Evolutionary conservation across 2,888 invertebrate species (phyloP).

Genomic region (Mimumesa dahlbomi): DNA sequence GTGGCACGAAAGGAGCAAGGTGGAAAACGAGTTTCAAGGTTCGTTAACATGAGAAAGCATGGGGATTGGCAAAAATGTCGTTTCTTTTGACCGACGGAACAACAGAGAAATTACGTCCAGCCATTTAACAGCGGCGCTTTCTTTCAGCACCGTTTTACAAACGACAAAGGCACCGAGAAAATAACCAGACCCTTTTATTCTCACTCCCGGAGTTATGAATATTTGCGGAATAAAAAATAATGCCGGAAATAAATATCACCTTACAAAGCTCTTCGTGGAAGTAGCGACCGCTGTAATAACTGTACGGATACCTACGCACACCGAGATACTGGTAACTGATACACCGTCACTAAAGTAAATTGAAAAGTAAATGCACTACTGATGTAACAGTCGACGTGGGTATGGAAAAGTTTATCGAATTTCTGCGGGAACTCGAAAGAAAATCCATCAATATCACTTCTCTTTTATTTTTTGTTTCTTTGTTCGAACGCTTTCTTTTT

Average conservation of each 20-base stretch:
- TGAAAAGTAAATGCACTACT: no score
- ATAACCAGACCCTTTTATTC: slow-evolving; percentile 55
- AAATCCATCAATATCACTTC: no score
- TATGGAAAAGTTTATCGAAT: no score
- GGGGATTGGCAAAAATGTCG: slow-evolving; percentile 54
- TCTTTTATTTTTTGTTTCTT: no score
- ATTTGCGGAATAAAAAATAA: slow-evolving; percentile 64
- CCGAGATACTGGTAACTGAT: no score
- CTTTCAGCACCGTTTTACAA: slow-evolving; percentile 36
- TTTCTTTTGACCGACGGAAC: slow-evolving; percentile 47
- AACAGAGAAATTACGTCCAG: slow-evolving; percentile 53
- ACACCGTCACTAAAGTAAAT: no score
- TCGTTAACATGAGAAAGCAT: slow-evolving; percentile 56
- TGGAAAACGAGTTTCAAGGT: slow-evolving; percentile 43
- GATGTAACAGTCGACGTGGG: no score
- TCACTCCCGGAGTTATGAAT: slow-evolving; percentile 58
- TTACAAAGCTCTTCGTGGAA: slow-evolving; percentile 6
- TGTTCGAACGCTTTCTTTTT: no score
- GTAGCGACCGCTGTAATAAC: background rate
- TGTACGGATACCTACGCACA: no score
- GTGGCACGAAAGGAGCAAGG: slow-evolving; percentile 13
- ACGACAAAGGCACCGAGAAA: slow-evolving; percentile 52
- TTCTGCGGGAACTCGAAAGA: no score
- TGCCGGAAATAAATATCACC: slow-evolving; percentile 42
- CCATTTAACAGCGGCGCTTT: slow-evolving; percentile 50